These are phyloP conservation scores for Plecturocebus donacophilus DNA, from an alignment of 2,113 vertebrate species.

Conservation along the genomic window DNA sequence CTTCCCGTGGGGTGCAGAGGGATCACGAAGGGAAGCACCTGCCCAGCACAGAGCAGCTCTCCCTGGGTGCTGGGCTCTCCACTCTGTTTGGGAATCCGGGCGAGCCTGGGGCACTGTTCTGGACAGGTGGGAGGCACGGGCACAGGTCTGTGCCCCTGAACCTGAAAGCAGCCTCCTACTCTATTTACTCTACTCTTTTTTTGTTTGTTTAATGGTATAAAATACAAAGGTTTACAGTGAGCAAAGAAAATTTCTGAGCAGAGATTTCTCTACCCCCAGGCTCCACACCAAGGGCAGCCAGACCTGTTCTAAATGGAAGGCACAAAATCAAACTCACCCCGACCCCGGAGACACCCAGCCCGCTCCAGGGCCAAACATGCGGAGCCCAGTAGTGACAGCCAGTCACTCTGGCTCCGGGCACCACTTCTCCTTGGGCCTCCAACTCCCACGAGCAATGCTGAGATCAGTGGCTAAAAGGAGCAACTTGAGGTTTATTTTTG, in stretches of 20 bases:
- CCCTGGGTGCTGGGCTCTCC: rapidly evolving
- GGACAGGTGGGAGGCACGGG: rapidly evolving
- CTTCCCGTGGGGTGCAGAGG: background rate
- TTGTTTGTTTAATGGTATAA: background rate
- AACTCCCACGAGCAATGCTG: background rate
- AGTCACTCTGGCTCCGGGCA: rapidly evolving
- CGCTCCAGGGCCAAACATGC: background rate
- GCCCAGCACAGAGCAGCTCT: background rate
- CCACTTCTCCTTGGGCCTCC: rapidly evolving
- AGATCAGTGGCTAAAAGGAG: background rate
- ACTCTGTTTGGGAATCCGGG: background rate
- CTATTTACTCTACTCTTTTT: too few species aligned
- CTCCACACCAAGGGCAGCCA: background rate
- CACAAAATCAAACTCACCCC: background rate
- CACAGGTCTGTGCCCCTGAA: background rate
- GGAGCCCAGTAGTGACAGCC: rapidly evolving
- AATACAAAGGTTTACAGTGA: background rate
- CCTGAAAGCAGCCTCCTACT: background rate
- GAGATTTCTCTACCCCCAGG: background rate
- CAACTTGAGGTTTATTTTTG: background rate
- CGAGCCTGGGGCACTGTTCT: rapidly evolving
- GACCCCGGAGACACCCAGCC: background rate
- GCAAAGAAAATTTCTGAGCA: background rate
- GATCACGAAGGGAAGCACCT: background rate
- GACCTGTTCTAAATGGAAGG: background rate